Evolutionary conservation across 2,113 vertebrate species (phyloP).

Genomic region (Sceloporus undulatus): DNA sequence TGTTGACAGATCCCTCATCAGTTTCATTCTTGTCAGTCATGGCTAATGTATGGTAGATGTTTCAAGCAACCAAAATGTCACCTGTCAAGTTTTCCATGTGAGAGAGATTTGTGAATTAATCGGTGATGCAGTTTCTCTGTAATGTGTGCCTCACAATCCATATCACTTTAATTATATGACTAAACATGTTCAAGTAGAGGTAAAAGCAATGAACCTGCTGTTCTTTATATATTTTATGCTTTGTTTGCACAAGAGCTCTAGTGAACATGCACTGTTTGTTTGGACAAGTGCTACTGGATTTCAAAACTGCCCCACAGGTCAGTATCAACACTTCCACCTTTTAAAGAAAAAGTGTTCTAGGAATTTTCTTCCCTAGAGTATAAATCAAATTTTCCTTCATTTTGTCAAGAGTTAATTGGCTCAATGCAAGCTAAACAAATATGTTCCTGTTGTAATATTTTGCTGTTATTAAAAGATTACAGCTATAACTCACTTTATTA

Average conservation of each 20-base stretch:
- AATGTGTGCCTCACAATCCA: constrained; percentile 18
- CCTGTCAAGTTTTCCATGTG: background rate
- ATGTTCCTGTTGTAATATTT: constrained; percentile 3
- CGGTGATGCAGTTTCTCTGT: background rate
- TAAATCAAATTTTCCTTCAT: background rate
- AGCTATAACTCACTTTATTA: background rate
- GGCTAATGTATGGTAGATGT: background rate
- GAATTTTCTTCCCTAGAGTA: constrained; percentile 43
- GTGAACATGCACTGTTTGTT: constrained; percentile 60
- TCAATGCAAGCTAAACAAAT: constrained; percentile 36
- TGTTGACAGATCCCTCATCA: background rate
- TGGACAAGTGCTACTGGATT: constrained; percentile 69
- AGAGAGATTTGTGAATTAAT: background rate
- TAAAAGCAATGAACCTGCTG: constrained; percentile 47
- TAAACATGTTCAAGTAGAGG: constrained; percentile 39
- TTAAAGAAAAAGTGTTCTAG: constrained; percentile 34
- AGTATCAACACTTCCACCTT: constrained; percentile 47
- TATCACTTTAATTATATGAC: constrained; percentile 32
- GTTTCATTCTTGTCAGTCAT: background rate
- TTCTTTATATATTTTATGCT: constrained; percentile 18
- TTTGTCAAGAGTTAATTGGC: constrained; percentile 8
- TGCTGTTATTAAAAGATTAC: constrained; percentile 9
- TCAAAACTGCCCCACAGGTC: constrained; percentile 61
- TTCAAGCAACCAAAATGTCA: background rate
- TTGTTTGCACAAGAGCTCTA: constrained; percentile 55